A percentile compares a stretch with the other conserved stretches of the same genome.
phyloP scores from a whole-genome alignment of 2,888 invertebrate genomes.

The Cheilosia grossa region DNA sequence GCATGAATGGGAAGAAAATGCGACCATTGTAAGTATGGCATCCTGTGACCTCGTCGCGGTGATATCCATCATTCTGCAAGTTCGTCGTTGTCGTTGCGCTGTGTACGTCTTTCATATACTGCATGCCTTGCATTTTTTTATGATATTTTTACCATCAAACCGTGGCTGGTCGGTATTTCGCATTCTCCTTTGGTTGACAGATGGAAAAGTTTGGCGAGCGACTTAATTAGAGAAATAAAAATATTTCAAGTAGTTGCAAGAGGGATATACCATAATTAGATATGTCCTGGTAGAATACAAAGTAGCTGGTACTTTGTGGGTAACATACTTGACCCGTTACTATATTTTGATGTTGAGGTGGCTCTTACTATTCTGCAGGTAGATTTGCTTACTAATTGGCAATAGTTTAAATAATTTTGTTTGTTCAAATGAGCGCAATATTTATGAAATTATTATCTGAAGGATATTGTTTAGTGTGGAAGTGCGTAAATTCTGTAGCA shows the following conservation, averaged over 20 bases:
- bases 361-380: not conserved
- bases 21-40: not conserved
- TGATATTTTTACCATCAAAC: constrained; percentile 7
- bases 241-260: not conserved
- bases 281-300: not conserved
- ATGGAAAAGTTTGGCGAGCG: not conserved
- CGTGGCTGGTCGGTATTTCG: not conserved
- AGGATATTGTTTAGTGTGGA: too few species aligned
- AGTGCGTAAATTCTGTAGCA: too few species aligned
- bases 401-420: not conserved
- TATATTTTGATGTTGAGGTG: not conserved
- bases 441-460: not conserved
- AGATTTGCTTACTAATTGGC: not conserved
- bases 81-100: not conserved
- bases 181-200: not conserved
- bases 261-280: not conserved
- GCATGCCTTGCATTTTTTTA: not conserved
- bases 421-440: not conserved
- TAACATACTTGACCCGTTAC: not conserved
- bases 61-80: constrained; percentile 10
- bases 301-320: not conserved
- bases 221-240: constrained; percentile 5
- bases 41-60: constrained; percentile 16
- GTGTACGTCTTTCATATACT: constrained; percentile 5
- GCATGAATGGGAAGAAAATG: not conserved